phyloP scores from a whole-genome alignment of 2,797 vertebrate species.

The Anguilla pacifica region DNA sequence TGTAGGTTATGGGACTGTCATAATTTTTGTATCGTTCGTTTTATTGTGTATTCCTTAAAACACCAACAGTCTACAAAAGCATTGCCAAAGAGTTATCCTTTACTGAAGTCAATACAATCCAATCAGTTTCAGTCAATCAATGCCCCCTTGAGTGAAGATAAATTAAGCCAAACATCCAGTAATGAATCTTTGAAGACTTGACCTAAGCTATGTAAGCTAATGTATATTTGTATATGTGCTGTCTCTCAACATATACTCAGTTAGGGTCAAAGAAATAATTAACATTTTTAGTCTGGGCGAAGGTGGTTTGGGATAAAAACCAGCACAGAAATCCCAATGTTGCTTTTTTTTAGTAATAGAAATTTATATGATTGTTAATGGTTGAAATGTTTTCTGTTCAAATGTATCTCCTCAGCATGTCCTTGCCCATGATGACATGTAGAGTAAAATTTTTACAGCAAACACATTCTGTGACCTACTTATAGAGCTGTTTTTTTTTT shows the following conservation, averaged over 20 bases:
- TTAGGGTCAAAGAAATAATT: not conserved
- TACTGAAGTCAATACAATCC: not conserved
- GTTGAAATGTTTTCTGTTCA: not conserved
- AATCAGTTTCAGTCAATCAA: not conserved
- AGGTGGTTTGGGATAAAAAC: not conserved
- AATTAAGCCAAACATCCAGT: not conserved
- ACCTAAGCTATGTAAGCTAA: not conserved
- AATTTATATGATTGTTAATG: not conserved
- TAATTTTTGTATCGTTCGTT: not conserved
- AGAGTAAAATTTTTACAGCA: not conserved
- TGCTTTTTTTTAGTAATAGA: not conserved
- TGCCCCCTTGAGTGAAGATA: not conserved
- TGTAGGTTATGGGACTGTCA: not conserved
- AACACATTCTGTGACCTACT: not conserved
- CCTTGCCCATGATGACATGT: slow-evolving; percentile 2
- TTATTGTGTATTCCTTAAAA: not conserved
- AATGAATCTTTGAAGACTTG: not conserved
- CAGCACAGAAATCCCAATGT: not conserved
- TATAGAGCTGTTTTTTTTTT: not conserved
- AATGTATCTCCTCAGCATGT: not conserved
- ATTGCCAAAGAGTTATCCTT: not conserved
- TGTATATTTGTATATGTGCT: not conserved
- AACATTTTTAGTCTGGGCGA: not conserved
- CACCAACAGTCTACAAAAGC: not conserved
- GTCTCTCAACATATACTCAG: slow-evolving; percentile 5